phyloP scores from a whole-genome alignment of 2,888 invertebrate genomes.

The Ypsolopha sequella region DNA sequence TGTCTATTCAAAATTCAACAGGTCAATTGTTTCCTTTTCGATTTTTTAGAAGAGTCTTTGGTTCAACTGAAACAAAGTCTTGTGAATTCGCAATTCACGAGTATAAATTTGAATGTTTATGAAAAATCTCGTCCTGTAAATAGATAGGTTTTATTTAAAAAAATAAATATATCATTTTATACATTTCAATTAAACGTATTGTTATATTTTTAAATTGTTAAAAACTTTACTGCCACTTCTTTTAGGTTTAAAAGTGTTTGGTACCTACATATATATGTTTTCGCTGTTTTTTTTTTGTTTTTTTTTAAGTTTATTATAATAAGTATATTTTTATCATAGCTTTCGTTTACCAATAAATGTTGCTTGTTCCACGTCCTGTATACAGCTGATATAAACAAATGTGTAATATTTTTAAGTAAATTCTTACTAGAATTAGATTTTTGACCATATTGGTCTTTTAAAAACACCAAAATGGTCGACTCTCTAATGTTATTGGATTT shows the following conservation, averaged over 20 bases:
- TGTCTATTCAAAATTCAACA: constrained; percentile 13
- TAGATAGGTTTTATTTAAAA: constrained; percentile 24
- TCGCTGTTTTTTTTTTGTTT: neutral
- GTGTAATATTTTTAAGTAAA: constrained; percentile 1
- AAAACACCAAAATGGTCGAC: constrained; percentile 48
- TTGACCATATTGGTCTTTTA: constrained; percentile 45
- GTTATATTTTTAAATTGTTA: neutral
- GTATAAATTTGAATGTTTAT: constrained; percentile 18
- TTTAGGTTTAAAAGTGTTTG: neutral
- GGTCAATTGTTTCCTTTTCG: constrained; percentile 17
- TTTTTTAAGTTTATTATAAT: neutral
- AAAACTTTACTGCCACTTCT: neutral
- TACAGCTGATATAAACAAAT: neutral
- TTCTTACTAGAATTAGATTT: constrained; percentile 40
- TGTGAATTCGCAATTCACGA: neutral
- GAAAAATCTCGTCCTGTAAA: constrained; percentile 26
- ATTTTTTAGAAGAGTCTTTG: neutral
- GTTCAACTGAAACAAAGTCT: neutral
- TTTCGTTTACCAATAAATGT: neutral
- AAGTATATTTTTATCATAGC: neutral
- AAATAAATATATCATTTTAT: constrained; percentile 4
- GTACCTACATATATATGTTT: neutral
- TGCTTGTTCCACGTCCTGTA: neutral
- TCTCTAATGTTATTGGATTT: constrained; percentile 49
- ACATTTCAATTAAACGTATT: constrained; percentile 8